These are phyloP conservation scores for Enteromius thamalakanensis DNA, from an alignment of 2,797 vertebrate genomes.

Conservation along the genomic window DNA sequence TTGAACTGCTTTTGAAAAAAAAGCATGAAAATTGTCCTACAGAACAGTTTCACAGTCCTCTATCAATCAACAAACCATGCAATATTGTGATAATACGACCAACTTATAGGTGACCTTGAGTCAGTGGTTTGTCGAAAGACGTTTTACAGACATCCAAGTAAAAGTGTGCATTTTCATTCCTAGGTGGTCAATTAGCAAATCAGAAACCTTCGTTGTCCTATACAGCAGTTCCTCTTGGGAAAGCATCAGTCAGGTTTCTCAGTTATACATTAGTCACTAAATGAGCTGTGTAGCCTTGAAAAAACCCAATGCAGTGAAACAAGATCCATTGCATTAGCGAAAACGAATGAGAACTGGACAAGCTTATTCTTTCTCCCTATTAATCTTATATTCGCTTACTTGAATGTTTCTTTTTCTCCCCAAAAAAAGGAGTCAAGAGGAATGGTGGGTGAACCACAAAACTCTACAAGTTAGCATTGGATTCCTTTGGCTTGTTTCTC, in stretches of 20 bases:
- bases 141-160: conserved; percentile 22
- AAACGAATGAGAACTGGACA: conserved; percentile 37
- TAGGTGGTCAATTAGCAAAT: conserved; percentile 17
- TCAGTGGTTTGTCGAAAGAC: conserved; percentile 16
- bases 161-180: conserved; percentile 12
- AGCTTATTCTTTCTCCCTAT: conserved; percentile 40
- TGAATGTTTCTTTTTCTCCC: conserved; percentile 47
- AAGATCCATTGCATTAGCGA: conserved; percentile 33
- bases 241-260: conserved; percentile 27
- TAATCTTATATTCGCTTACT: conserved; percentile 43
- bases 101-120: background rate
- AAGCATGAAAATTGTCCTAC: conserved; percentile 7
- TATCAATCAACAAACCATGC: background rate
- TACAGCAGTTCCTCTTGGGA: background rate
- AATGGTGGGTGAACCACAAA: conserved; percentile 35
- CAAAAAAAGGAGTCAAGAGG: conserved; percentile 34
- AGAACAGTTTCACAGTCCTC: conserved; percentile 12
- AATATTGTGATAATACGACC: background rate
- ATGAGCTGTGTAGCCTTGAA: conserved; percentile 50
- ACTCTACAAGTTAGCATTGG: conserved; percentile 33
- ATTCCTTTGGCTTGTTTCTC: conserved; percentile 37
- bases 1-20: conserved; percentile 15
- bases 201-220: conserved; percentile 18
- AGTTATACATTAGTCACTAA: conserved; percentile 35
- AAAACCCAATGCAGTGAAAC: conserved; percentile 38